Evolutionary conservation across 2,113 vertebrate genomes (phyloP).

Genomic region (Ceyx margarethae): DNA sequence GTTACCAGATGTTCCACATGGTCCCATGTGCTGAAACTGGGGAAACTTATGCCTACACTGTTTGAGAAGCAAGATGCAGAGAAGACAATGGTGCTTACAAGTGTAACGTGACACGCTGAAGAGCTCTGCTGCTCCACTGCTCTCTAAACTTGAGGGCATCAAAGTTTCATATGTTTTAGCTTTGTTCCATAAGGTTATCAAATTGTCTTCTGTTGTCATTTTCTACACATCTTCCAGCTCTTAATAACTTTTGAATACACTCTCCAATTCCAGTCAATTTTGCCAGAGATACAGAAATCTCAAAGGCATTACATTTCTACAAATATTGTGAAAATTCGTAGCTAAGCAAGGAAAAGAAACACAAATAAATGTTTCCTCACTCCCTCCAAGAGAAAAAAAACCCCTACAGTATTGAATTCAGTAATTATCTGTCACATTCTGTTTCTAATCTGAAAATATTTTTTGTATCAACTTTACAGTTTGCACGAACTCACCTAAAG

Average conservation of each 20-base stretch:
- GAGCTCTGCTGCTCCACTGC: neutral
- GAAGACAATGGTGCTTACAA: neutral
- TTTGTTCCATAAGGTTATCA: neutral
- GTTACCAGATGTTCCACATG: conserved; percentile 8
- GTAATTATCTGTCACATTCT: neutral
- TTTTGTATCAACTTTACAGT: neutral
- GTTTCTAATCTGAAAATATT: neutral
- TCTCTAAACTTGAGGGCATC: neutral
- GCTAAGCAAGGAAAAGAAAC: neutral
- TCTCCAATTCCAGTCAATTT: neutral
- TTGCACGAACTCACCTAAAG: neutral
- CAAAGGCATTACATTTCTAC: neutral
- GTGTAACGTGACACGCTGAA: neutral
- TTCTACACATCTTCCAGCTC: neutral
- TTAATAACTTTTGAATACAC: neutral
- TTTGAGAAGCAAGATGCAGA: neutral
- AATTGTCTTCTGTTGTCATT: neutral
- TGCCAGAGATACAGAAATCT: neutral
- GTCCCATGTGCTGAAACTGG: neutral
- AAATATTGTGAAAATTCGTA: neutral
- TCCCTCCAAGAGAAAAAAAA: neutral
- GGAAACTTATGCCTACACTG: neutral
- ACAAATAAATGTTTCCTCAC: neutral
- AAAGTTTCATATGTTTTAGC: neutral
- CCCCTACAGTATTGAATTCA: neutral